Evolutionary conservation across 2,888 invertebrate genomes (phyloP).

Genomic region (Athalia circularis): DNA sequence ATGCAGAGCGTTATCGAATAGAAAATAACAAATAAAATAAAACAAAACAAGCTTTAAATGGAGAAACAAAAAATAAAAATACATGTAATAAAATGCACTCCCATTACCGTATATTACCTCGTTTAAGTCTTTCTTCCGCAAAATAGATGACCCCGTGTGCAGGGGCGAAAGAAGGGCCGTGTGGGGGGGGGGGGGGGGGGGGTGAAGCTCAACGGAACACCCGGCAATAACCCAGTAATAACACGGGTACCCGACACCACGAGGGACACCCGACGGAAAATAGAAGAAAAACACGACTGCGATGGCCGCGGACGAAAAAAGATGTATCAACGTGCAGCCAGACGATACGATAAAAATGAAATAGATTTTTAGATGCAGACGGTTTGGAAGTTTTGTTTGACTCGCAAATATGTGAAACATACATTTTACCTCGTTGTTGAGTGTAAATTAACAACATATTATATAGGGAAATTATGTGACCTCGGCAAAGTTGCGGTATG

Average conservation of each 20-base stretch:
- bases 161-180: conserved; percentile 16
- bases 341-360: conserved; percentile 8
- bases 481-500: too few species aligned
- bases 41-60: background rate
- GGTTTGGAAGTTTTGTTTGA: too few species aligned
- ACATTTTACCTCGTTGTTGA: too few species aligned
- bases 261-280: conserved; percentile 15
- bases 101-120: conserved; percentile 42
- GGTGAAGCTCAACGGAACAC: conserved; percentile 41
- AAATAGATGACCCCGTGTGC: conserved; percentile 43
- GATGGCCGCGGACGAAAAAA: conserved; percentile 29
- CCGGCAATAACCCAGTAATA: conserved; percentile 45
- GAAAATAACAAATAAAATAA: background rate
- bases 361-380: too few species aligned
- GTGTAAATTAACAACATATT: too few species aligned
- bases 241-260: conserved; percentile 27
- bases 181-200: background rate
- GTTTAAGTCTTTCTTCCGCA: conserved; percentile 44
- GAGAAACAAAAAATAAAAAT: background rate
- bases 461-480: too few species aligned
- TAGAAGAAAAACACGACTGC: background rate
- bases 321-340: conserved; percentile 29
- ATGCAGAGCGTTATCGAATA: background rate
- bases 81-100: background rate
- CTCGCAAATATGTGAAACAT: too few species aligned